phyloP scores from a whole-genome alignment of 2,113 vertebrate genomes.

The Tyto alba region DNA sequence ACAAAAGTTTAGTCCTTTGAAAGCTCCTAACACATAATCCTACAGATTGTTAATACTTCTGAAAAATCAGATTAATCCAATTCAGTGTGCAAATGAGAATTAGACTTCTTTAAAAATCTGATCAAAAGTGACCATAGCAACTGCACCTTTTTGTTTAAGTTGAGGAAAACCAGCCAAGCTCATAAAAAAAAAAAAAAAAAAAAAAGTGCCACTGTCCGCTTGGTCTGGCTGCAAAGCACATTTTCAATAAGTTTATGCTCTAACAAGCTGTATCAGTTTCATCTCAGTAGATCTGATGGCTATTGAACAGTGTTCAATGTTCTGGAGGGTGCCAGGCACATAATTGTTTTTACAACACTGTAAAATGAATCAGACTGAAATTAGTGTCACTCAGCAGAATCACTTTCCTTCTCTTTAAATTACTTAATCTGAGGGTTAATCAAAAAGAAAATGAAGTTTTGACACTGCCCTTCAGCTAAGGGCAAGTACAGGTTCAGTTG shows the following conservation, averaged over 20 bases:
- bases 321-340: slow-evolving; percentile 37
- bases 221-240: not conserved
- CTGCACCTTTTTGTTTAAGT: not conserved
- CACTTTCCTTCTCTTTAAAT: slow-evolving; percentile 12
- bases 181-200: not conserved
- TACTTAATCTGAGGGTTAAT: slow-evolving; percentile 15
- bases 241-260: slow-evolving; percentile 38
- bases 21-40: not conserved
- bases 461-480: slow-evolving; percentile 42
- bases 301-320: slow-evolving; percentile 34
- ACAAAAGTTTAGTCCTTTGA: not conserved
- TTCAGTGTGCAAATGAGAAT: not conserved
- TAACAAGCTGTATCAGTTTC: slow-evolving; percentile 42
- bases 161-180: not conserved
- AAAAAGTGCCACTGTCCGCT: not conserved
- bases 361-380: slow-evolving; percentile 44
- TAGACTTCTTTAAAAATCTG: not conserved
- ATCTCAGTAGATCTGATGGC: slow-evolving; percentile 16
- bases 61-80: not conserved
- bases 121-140: not conserved
- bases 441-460: slow-evolving; percentile 50
- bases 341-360: slow-evolving; percentile 45
- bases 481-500: not conserved
- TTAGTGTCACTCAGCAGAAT: slow-evolving; percentile 42
- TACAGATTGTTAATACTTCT: not conserved